Evolutionary conservation across 2,113 vertebrate species (phyloP), one percentile per base, ranked within the genome.

Genomic region (Salvator merianae): DNA sequence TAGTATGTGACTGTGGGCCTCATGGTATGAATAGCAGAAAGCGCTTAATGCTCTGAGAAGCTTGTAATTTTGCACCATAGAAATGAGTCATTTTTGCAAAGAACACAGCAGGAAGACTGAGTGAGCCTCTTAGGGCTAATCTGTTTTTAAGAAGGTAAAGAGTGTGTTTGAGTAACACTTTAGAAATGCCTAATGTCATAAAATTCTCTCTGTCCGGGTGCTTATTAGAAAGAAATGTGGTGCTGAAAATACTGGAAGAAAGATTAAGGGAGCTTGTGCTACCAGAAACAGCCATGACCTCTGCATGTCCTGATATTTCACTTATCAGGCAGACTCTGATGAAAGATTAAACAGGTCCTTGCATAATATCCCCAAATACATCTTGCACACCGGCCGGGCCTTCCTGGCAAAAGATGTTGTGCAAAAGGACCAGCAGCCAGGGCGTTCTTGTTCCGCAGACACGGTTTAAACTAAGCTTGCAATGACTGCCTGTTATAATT

Each of bases 211-310:
- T 72, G n/a, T n/a, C n/a, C n/a, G n/a, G 74, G 16, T 24, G n/a
- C 22, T 87, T 75, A 66, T 81, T 84, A 62, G 59, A 85, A 79
- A 79, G 26, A 74, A 88, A 81, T 79, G 38, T 89, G 22, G 18
- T n/a, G 0, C 28, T 63, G 78, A 88, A 53, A 47, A 26, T 32
- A 9, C 43, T 66, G 62, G 28, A 81, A 65, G 36, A 40, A 73
- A 79, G 20, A 43, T 66, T 72, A 88, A 62, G 7, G 84, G 66
- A 6, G 82, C 68, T 87, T 77, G 73, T 69, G 16, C 10, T 30
- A 69, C n/a, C 85, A 53, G 22, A 82, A 81, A 18, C 32, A 14
- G 28, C 65, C 59, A 70, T 7, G 4, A 79, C 28, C 22, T 81
- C 53, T 79, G 8, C 59, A 63, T 50, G 32, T 50, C 70, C 69